These are phyloP conservation scores for Thunnus maccoyii DNA, from an alignment of 2,113 vertebrate species.

Conservation along the genomic window DNA sequence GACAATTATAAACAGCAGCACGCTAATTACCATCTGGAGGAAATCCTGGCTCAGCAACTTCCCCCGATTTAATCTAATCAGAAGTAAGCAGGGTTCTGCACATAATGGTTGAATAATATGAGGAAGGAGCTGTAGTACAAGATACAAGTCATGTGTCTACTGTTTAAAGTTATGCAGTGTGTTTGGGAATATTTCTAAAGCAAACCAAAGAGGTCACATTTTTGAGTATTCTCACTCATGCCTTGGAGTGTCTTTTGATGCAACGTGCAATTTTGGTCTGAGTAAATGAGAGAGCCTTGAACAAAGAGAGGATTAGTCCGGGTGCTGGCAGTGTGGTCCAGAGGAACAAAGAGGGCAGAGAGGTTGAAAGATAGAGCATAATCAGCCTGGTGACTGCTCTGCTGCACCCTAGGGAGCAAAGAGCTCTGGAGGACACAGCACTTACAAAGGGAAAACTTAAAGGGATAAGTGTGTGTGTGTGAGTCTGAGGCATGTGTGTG, in stretches of 20 bases:
- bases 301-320: slow-evolving; percentile 77
- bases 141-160: not conserved
- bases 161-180: not conserved
- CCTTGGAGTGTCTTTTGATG: slow-evolving; percentile 49
- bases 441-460: slow-evolving; percentile 62
- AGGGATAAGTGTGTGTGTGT: slow-evolving; percentile 41
- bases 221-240: slow-evolving; percentile 25
- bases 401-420: slow-evolving; percentile 66
- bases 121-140: not conserved
- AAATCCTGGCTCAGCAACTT: slow-evolving; percentile 63
- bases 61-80: slow-evolving; percentile 27
- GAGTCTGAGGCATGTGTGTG: not conserved
- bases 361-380: slow-evolving; percentile 73
- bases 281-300: slow-evolving; percentile 70
- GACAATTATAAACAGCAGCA: slow-evolving; percentile 68
- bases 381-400: slow-evolving; percentile 72
- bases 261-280: slow-evolving; percentile 60
- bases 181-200: slow-evolving; percentile 11
- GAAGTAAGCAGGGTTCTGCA: slow-evolving; percentile 20
- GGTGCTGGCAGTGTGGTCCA: slow-evolving; percentile 65
- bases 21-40: slow-evolving; percentile 56
- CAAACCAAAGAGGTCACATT: slow-evolving; percentile 23
- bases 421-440: slow-evolving; percentile 69
- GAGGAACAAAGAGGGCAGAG: slow-evolving; percentile 73
- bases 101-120: slow-evolving; percentile 10